Percentiles rank a stretch among this genome's conserved stretches.
Evolutionary conservation across 2,888 invertebrate genomes (phyloP).

Genomic region (Nowickia ferox): DNA sequence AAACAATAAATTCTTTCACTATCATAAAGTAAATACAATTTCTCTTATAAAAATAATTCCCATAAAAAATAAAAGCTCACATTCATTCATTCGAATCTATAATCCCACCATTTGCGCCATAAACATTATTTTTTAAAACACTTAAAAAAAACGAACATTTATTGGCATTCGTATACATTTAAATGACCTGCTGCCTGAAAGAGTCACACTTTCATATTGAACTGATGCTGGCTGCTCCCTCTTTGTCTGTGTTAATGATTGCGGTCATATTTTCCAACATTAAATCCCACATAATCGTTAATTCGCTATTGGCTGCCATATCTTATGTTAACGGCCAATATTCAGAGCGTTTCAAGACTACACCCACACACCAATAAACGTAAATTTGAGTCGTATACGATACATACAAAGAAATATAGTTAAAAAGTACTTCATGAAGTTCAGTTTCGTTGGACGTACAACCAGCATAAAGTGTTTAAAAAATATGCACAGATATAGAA

Average conservation of each 20-base stretch:
- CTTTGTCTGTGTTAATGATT: constrained; percentile 63
- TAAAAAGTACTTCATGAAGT: constrained; percentile 11
- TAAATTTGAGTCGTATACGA: neutral
- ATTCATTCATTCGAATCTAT: constrained; percentile 45
- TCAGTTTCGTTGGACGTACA: neutral
- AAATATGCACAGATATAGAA: neutral
- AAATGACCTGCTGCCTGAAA: constrained; percentile 25
- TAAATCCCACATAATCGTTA: constrained; percentile 71
- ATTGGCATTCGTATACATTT: constrained; percentile 28
- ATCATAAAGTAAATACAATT: neutral
- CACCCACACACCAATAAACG: neutral
- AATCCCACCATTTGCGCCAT: constrained; percentile 51
- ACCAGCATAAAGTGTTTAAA: constrained; percentile 31
- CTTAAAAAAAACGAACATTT: constrained; percentile 32
- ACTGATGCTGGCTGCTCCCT: neutral
- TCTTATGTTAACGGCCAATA: constrained; percentile 36
- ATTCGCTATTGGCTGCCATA: constrained; percentile 62
- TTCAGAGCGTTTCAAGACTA: neutral
- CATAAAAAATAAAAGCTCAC: neutral
- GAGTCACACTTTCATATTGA: constrained; percentile 27
- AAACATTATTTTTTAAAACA: constrained; percentile 49
- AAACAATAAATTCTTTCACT: constrained; percentile 18
- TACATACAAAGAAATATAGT: constrained; percentile 26
- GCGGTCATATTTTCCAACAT: constrained; percentile 66
- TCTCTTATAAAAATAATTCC: constrained; percentile 3